Evolutionary conservation across 2,797 vertebrate genomes (phyloP).

Genomic region (Syngnathus rostellatus): DNA sequence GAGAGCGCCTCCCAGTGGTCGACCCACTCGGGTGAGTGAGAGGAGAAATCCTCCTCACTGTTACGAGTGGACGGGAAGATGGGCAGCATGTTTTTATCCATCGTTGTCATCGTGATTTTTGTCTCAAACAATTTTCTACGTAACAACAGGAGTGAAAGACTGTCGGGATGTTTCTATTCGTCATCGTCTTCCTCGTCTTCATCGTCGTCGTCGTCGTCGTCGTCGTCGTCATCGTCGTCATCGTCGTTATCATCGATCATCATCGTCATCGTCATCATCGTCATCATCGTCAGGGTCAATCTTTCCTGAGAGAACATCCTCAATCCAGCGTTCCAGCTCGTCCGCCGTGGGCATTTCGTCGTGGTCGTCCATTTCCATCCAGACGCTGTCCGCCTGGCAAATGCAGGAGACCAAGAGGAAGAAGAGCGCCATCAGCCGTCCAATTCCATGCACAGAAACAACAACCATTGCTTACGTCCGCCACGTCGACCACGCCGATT

Average conservation of each 20-base stretch:
- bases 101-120: conserved; percentile 29
- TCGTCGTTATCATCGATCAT: conserved; percentile 23
- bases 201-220: conserved; percentile 31
- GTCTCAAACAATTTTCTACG: background rate
- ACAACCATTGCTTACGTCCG: conserved; percentile 74
- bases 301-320: conserved; percentile 80
- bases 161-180: conserved; percentile 44
- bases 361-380: conserved; percentile 86
- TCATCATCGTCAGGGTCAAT: conserved; percentile 78
- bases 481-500: conserved; percentile 87
- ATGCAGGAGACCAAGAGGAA: background rate
- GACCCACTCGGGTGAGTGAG: background rate
- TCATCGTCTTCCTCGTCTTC: conserved; percentile 43
- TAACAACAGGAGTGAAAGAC: background rate
- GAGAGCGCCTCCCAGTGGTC: background rate
- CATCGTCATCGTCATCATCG: conserved; percentile 24
- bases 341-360: conserved; percentile 80
- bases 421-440: background rate
- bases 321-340: conserved; percentile 84
- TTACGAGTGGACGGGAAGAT: background rate
- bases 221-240: conserved; percentile 35
- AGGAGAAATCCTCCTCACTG: background rate
- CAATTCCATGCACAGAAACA: background rate
- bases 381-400: conserved; percentile 84
- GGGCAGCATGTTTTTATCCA: conserved; percentile 42